These are phyloP conservation scores for Florisuga fusca DNA, from an alignment of 2,797 vertebrate genomes.

Conservation along the genomic window DNA sequence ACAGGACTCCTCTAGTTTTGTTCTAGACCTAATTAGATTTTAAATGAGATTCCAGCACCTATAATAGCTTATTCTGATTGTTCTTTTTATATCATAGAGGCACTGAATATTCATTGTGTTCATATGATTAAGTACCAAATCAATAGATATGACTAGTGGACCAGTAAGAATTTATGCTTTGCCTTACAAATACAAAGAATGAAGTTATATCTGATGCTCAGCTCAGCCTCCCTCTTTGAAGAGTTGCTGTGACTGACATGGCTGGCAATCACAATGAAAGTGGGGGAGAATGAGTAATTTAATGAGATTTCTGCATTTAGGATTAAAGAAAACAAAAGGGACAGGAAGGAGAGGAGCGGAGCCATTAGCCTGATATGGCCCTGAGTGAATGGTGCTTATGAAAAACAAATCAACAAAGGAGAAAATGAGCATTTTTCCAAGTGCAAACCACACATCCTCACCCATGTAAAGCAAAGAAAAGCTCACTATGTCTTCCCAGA, in stretches of 20 bases:
- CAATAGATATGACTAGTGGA: slow-evolving; percentile 69
- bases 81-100: slow-evolving; percentile 81
- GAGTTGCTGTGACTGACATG: not conserved
- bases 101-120: slow-evolving; percentile 78
- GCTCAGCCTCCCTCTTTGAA: slow-evolving; percentile 57
- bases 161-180: slow-evolving; percentile 67
- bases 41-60: slow-evolving; percentile 81
- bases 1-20: slow-evolving; percentile 74
- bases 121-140: slow-evolving; percentile 78
- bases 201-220: slow-evolving; percentile 51
- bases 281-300: slow-evolving; percentile 27
- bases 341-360: not conserved
- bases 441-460: not conserved
- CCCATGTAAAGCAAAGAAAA: not conserved
- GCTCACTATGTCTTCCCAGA: not conserved
- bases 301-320: slow-evolving; percentile 35
- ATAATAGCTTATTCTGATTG: slow-evolving; percentile 83
- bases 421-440: not conserved
- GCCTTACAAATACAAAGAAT: slow-evolving; percentile 61
- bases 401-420: not conserved
- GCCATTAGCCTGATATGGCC: not conserved
- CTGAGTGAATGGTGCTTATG: fast-evolving
- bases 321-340: slow-evolving; percentile 40
- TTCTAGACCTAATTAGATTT: slow-evolving; percentile 81
- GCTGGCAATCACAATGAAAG: slow-evolving; percentile 28